Evolutionary conservation across 2,888 invertebrate species (phyloP), one percentile per base, ranked within the genome.

Genomic region (Cataglyphis rosenhaueri): DNA sequence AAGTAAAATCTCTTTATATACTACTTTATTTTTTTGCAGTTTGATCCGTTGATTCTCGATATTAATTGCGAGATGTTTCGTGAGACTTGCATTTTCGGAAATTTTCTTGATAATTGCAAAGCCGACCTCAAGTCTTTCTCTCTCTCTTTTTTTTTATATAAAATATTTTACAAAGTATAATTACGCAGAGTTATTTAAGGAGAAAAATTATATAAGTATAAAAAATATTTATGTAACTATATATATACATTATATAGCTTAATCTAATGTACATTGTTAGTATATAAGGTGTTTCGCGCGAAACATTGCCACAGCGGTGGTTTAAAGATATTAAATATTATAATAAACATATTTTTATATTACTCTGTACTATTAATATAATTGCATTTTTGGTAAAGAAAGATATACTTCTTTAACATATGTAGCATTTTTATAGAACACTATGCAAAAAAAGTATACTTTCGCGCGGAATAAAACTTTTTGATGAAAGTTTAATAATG

Each of bases 401-500:
- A 44, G 18, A 32, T 32, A 15, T 55, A 29, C 29, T 38, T 41
- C 1, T 32, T n/a, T 41, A 29, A 52, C 32, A 1, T 38, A 15
- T 18, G 8, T 41, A 78, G 59, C 6, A 70, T 8, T 9, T 25
- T 0, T n/a, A 25, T 59, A 44, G 3, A 21, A 52, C 44, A 59
- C 21, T 18, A 8, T 18, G 21, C n/a, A 21, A 1, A 12, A 25
- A 21, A 18, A 15, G 2, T 78, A 15, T 57, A 41, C 9, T n/a
- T 15, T 32, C 15, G 74, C 35, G 18, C 9, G 9, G 8, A 35
- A 41, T 15, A 12, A 74, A 73, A 55, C 41, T 78, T 21, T 3
- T 59, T 44, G 78, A 79, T 73, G 21, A 44, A 79, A 73, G 74
- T 73, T 59, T 74, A 79, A 79, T 73, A 79, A 79, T 25, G 44